Conservation (phyloP, 2,797 vertebrate species). For the Menidia menidia region DNA sequence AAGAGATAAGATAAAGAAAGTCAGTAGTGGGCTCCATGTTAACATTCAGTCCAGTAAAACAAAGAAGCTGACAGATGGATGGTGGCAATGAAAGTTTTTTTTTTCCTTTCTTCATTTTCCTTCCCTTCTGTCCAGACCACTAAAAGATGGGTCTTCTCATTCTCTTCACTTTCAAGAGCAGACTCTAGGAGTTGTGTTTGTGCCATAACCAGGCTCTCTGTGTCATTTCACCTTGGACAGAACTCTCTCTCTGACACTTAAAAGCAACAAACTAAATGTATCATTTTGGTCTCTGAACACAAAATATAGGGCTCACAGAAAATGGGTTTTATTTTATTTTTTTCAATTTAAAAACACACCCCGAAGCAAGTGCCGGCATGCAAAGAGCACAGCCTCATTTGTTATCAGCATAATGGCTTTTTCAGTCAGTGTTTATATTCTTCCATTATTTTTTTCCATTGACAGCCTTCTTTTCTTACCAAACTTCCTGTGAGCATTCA, state of each 20-base stretch:
- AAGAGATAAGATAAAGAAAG: slow-evolving; percentile 45
- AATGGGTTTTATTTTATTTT: slow-evolving; percentile 10
- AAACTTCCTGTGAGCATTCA: background rate
- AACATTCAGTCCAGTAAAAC: slow-evolving; percentile 52
- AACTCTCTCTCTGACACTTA: slow-evolving; percentile 31
- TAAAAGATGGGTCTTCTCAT: slow-evolving; percentile 59
- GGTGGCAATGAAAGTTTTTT: slow-evolving; percentile 36
- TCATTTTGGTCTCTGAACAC: slow-evolving; percentile 28
- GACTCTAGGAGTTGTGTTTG: slow-evolving; percentile 45
- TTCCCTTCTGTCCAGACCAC: slow-evolving; percentile 56
- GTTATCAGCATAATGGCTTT: slow-evolving; percentile 5
- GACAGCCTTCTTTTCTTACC: background rate
- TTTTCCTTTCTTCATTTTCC: slow-evolving; percentile 15
- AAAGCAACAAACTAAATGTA: slow-evolving; percentile 14
- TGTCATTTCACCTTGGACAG: slow-evolving; percentile 49
- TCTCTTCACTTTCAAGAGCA: slow-evolving; percentile 44
- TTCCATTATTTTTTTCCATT: background rate
- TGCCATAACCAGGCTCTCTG: slow-evolving; percentile 43
- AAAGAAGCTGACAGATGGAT: slow-evolving; percentile 47
- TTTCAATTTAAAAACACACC: slow-evolving; percentile 14
- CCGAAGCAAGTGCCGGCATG: background rate
- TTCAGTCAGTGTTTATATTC: slow-evolving; percentile 18
- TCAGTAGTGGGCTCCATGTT: slow-evolving; percentile 44
- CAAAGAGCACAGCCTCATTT: slow-evolving; percentile 11
- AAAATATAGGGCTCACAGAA: slow-evolving; percentile 22